Evolutionary conservation across 2,888 invertebrate species (phyloP).

Genomic region (Gortyna flavago): DNA sequence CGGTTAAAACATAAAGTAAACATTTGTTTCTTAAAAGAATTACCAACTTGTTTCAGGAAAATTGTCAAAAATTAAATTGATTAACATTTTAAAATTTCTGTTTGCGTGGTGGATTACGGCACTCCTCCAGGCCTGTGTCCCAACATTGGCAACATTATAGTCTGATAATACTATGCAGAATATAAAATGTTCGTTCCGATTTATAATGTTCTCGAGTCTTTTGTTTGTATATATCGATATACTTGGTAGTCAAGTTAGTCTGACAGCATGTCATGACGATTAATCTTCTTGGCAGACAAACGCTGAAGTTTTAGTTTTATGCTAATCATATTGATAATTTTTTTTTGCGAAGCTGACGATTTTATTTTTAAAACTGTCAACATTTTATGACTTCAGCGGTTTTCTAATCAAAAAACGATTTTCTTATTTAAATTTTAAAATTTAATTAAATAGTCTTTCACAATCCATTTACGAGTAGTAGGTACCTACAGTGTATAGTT

Average conservation of each 20-base stretch:
- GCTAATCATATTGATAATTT: constrained; percentile 26
- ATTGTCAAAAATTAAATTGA: not conserved
- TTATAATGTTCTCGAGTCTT: not conserved
- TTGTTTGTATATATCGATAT: not conserved
- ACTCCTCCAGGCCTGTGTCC: not conserved
- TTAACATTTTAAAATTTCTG: not conserved
- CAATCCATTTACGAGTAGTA: not conserved
- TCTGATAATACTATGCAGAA: not conserved
- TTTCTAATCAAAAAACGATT: constrained; percentile 17
- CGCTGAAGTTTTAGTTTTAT: constrained; percentile 7
- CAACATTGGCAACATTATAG: not conserved
- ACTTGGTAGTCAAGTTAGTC: not conserved
- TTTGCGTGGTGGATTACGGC: not conserved
- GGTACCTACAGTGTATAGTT: not conserved
- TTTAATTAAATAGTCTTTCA: not conserved
- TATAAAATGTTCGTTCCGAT: not conserved
- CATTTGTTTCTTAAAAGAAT: not conserved
- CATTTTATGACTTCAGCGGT: constrained; percentile 14
- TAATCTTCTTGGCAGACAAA: not conserved
- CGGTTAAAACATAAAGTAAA: not conserved
- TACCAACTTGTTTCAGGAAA: not conserved
- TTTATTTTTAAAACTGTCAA: constrained; percentile 14
- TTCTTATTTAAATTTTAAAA: not conserved
- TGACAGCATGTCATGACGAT: not conserved
- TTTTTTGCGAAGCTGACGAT: constrained; percentile 19